These are phyloP conservation scores for Acanthacorydalis orientalis DNA, from an alignment of 2,888 invertebrate genomes.

Conservation along the genomic window DNA sequence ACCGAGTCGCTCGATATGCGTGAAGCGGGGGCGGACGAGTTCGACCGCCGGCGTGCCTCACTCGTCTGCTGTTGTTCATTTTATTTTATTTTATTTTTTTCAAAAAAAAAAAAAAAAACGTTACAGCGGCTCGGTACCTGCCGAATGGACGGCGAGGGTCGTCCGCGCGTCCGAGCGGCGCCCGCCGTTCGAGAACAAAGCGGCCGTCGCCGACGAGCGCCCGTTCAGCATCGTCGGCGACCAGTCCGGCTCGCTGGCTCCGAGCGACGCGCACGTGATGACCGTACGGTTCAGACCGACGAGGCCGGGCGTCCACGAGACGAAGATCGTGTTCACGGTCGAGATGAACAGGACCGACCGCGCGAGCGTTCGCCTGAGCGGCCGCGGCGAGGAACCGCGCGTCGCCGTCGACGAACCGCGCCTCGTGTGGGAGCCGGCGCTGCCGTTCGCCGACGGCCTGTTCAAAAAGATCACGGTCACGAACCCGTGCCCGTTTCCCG, in stretches of 20 bases:
- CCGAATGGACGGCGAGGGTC: too few relatives aligned
- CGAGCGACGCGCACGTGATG: conserved; percentile 32
- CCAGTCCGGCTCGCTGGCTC: conserved; percentile 30
- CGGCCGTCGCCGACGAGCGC: background rate
- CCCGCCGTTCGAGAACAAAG: too few relatives aligned
- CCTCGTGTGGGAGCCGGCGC: conserved; percentile 40
- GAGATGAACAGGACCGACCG: conserved; percentile 31
- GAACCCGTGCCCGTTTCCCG: conserved; percentile 45
- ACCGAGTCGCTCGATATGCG: too few relatives aligned
- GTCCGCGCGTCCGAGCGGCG: too few relatives aligned
- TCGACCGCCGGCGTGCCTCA: too few relatives aligned
- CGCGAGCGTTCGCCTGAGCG: conserved; percentile 30
- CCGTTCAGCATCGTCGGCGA: conserved; percentile 14
- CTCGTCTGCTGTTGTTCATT: too few relatives aligned
- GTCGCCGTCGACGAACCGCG: conserved; percentile 31
- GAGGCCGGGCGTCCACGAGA: conserved; percentile 25
- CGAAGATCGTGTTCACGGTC: conserved; percentile 22
- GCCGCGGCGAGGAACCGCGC: conserved; percentile 34
- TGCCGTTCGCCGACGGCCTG: conserved; percentile 42
- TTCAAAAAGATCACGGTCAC: conserved; percentile 39
- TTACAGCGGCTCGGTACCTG: too few relatives aligned
- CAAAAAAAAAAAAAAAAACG: conserved; percentile 9
- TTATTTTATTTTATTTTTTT: too few relatives aligned
- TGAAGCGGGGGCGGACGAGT: too few relatives aligned
- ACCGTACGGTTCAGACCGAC: conserved; percentile 39